These are phyloP conservation scores for Sycophaga agraensis DNA, from an alignment of 1,140 invertebrate species.

Conservation along the genomic window DNA sequence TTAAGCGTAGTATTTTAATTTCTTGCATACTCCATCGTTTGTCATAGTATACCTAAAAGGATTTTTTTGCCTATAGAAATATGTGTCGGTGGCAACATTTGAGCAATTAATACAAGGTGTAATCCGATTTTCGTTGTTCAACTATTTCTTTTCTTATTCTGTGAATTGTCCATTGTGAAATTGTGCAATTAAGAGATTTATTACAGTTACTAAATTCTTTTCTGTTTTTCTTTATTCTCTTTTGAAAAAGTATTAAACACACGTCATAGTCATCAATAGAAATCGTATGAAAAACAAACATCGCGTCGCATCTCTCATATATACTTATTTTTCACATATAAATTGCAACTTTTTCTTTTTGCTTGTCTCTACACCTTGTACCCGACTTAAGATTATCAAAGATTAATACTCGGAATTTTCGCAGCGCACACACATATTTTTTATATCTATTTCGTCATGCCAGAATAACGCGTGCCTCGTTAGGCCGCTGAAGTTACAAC, in stretches of 20 bases:
- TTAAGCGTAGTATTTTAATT: conserved; percentile 5
- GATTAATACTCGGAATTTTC: conserved; percentile 14
- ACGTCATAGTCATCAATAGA: conserved; percentile 38
- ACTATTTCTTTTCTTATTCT: conserved; percentile 6
- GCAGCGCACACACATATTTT: background rate
- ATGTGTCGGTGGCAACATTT: conserved; percentile 4
- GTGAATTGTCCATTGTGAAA: conserved; percentile 24
- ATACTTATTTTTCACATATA: conserved; percentile 20
- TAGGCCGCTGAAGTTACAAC: conserved; percentile 9
- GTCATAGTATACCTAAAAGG: conserved; percentile 14
- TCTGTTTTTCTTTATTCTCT: conserved; percentile 10
- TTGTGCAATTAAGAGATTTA: conserved; percentile 24
- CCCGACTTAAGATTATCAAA: conserved; percentile 6
- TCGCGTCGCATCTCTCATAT: conserved; percentile 22
- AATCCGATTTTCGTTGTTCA: conserved; percentile 25
- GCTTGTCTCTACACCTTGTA: background rate
- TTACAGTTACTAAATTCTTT: conserved; percentile 16
- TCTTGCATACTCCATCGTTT: conserved; percentile 4
- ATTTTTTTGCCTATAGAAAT: conserved; percentile 8
- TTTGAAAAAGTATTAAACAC: conserved; percentile 51
- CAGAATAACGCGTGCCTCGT: conserved; percentile 14
- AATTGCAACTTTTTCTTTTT: background rate
- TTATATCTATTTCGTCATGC: background rate
- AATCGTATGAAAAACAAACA: conserved; percentile 45
- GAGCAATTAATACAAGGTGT: conserved; percentile 15